These are phyloP conservation scores for Oryzias woworae DNA, from an alignment of 2,113 vertebrate genomes.

Conservation along the genomic window DNA sequence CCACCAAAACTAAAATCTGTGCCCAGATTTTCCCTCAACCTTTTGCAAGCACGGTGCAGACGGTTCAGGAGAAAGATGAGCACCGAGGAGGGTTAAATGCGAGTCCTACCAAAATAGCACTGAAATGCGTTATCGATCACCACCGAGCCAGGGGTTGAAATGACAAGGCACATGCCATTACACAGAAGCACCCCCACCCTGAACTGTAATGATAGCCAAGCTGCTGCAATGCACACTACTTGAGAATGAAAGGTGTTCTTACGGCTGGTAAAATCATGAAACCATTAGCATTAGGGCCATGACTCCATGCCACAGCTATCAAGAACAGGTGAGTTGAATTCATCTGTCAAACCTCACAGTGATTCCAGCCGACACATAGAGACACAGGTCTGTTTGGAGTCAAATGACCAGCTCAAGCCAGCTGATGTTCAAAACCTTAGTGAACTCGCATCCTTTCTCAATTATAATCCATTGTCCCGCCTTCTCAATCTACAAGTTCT, in stretches of 20 bases:
- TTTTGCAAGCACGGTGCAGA: conserved; percentile 37
- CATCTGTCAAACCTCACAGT: conserved; percentile 71
- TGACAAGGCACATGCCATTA: conserved; percentile 70
- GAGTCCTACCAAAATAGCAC: conserved; percentile 39
- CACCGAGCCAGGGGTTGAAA: conserved; percentile 45
- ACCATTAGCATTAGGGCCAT: conserved; percentile 43
- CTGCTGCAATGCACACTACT: conserved; percentile 40
- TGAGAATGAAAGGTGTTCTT: conserved; percentile 32
- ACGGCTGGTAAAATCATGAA: conserved; percentile 25
- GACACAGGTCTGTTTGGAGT: conserved; percentile 33
- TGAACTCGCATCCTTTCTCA: conserved; percentile 33
- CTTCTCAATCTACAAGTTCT: conserved; percentile 42
- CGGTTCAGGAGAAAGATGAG: conserved; percentile 18
- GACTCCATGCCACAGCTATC: conserved; percentile 47
- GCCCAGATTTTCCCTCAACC: conserved; percentile 34
- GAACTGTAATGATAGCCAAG: conserved; percentile 35
- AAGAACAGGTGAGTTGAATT: conserved; percentile 55
- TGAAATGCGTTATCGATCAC: conserved; percentile 29
- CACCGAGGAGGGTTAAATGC: conserved; percentile 12
- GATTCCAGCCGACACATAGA: conserved; percentile 51
- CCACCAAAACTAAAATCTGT: conserved; percentile 54
- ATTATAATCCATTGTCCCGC: conserved; percentile 29
- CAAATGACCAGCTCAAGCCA: conserved; percentile 33
- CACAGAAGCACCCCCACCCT: conserved; percentile 52
- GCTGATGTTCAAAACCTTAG: conserved; percentile 29